Percentiles rank a stretch among this genome's conserved stretches.
Evolutionary conservation across 2,113 vertebrate species (phyloP).

Genomic region (Syrrhaptes paradoxus): DNA sequence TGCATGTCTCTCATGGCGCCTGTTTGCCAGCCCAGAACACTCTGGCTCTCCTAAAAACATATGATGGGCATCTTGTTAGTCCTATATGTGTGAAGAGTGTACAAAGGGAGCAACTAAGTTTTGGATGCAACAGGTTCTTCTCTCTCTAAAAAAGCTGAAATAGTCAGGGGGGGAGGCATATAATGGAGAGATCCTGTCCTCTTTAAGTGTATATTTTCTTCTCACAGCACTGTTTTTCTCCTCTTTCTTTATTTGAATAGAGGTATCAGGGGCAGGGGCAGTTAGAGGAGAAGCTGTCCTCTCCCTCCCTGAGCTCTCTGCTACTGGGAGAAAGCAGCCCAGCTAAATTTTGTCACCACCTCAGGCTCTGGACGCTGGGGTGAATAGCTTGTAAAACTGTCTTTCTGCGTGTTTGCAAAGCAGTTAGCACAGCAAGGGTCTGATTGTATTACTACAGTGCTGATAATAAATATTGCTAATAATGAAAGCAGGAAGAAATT

Average conservation of each 20-base stretch:
- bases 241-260: background rate
- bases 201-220: background rate
- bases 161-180: no score
- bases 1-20: background rate
- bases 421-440: background rate
- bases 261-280: background rate
- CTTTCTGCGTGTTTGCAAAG: background rate
- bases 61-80: background rate
- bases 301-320: background rate
- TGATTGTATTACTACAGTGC: background rate
- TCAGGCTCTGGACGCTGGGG: background rate
- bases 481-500: background rate
- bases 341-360: background rate
- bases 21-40: background rate
- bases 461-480: conserved; percentile 20
- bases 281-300: background rate
- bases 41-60: background rate
- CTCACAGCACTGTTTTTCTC: background rate
- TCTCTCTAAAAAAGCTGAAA: background rate
- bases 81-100: background rate
- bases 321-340: background rate
- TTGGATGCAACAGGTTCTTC: background rate
- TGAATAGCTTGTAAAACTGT: background rate
- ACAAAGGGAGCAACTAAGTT: background rate
- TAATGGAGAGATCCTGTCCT: background rate